Percentiles rank a stretch among this genome's conserved stretches.
phyloP scores from a whole-genome alignment of 2,113 vertebrate genomes.

The Monopterus albus region DNA sequence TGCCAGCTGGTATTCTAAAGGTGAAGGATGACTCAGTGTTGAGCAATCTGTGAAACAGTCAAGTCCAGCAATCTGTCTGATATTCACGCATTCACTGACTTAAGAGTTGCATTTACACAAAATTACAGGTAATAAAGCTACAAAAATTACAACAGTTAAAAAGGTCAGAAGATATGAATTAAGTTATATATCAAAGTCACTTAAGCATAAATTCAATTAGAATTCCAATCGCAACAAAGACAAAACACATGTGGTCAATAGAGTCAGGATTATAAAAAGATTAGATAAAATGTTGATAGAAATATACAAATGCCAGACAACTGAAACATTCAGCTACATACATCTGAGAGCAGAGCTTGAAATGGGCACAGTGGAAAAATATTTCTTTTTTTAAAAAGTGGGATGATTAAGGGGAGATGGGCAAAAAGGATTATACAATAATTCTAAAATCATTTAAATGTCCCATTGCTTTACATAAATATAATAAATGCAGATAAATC shows the following conservation, averaged over 20 bases:
- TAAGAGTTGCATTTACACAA: conserved; percentile 60
- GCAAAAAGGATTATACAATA: conserved; percentile 63
- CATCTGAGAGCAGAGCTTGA: conserved; percentile 76
- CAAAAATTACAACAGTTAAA: conserved; percentile 59
- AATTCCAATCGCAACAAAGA: conserved; percentile 58
- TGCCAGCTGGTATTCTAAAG: conserved; percentile 45
- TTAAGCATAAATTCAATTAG: conserved; percentile 72
- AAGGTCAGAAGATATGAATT: conserved; percentile 61
- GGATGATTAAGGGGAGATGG: conserved; percentile 54
- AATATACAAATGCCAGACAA: conserved; percentile 83
- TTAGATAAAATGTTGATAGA: conserved; percentile 80
- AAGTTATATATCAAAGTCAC: conserved; percentile 76
- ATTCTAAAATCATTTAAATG: conserved; percentile 83
- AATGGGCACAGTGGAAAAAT: conserved; percentile 57
- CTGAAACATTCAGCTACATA: conserved; percentile 79
- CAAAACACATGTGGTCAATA: conserved; percentile 74
- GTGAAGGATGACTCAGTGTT: conserved; percentile 49
- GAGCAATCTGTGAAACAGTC: conserved; percentile 61
- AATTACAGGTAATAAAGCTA: conserved; percentile 53
- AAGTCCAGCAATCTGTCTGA: conserved; percentile 67
- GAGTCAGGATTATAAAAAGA: conserved; percentile 79
- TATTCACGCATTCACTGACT: conserved; percentile 65
- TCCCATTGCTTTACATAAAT: conserved; percentile 90
- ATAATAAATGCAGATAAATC: conserved; percentile 86
- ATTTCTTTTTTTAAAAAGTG: conserved; percentile 42